phyloP scores from a whole-genome alignment of 2,797 vertebrate species.

The Tokudaia tokunoshimensis region DNA sequence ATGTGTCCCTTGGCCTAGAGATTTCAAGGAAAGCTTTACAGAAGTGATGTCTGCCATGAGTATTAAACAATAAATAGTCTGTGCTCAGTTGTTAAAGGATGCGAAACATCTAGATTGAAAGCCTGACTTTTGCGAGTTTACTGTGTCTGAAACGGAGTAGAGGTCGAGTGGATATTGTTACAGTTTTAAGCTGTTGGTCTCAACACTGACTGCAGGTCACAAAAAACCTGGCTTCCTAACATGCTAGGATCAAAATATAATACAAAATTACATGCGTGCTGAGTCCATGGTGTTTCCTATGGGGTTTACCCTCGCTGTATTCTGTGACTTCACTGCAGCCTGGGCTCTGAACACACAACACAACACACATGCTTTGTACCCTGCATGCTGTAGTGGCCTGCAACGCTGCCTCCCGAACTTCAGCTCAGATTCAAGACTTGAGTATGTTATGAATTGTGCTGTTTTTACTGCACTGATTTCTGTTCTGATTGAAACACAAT shows the following conservation, averaged over 20 bases:
- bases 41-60: background rate
- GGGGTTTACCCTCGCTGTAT: background rate
- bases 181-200: background rate
- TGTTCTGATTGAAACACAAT: background rate
- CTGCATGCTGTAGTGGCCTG: background rate
- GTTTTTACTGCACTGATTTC: background rate
- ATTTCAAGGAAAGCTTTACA: background rate
- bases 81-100: background rate
- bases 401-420: background rate
- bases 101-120: conserved; percentile 5
- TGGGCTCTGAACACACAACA: background rate
- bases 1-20: background rate
- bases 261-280: background rate
- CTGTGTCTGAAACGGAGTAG: background rate
- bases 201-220: background rate
- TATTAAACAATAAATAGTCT: background rate
- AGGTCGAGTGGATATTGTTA: background rate
- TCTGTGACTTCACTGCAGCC: background rate
- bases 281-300: background rate
- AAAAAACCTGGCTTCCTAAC: background rate
- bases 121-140: background rate
- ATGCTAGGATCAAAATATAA: background rate
- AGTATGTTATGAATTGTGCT: background rate
- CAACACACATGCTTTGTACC: background rate
- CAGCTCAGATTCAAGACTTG: background rate